Percentiles rank a stretch among this genome's conserved stretches.
phyloP scores from a whole-genome alignment of 2,797 vertebrate species.

The Tangara arthus region DNA sequence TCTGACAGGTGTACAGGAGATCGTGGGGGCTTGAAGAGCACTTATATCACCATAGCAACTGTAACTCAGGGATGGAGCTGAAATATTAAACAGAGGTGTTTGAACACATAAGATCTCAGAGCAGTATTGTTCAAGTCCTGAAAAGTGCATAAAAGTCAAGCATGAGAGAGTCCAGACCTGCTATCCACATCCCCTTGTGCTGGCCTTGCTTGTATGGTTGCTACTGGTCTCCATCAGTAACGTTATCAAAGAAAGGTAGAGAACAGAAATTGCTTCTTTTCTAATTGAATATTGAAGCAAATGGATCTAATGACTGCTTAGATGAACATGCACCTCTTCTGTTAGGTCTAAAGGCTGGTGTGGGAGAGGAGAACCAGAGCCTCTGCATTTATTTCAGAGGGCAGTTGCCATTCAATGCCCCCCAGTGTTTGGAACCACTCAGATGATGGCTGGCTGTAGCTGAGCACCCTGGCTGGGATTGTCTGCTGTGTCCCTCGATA shows the following conservation, averaged over 20 bases:
- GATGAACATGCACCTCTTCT: fast-evolving
- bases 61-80: slow-evolving; percentile 40
- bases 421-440: fast-evolving
- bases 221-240: not conserved
- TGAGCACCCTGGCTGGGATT: not conserved
- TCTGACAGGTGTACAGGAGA: slow-evolving; percentile 9
- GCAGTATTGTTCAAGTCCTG: not conserved
- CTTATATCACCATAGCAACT: slow-evolving; percentile 64
- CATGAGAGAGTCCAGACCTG: not conserved
- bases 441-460: not conserved
- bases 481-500: fast-evolving
- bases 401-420: not conserved
- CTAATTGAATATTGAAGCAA: not conserved
- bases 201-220: fast-evolving
- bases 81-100: not conserved
- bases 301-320: not conserved
- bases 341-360: not conserved
- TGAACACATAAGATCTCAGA: not conserved
- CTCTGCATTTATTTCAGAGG: not conserved
- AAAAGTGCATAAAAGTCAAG: not conserved
- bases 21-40: not conserved
- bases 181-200: not conserved
- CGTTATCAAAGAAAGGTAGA: not conserved
- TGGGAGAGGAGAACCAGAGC: not conserved
- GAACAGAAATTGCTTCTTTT: not conserved